Base-by-base conservation (phyloP, 2,797 vertebrate species). In the Cryptoprocta ferox region DNA sequence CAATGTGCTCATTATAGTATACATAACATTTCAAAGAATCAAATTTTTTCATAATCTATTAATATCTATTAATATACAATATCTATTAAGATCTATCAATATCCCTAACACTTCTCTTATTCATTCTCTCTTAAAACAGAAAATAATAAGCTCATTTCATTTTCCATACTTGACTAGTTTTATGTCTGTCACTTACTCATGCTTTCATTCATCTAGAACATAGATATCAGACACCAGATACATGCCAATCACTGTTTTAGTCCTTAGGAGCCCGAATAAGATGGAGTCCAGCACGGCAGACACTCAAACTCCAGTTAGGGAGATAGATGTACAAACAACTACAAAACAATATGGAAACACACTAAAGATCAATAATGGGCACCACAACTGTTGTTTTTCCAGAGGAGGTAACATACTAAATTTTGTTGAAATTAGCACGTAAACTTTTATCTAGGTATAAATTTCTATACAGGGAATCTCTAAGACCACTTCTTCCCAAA, bases 41-140 rank as follows among this genome's bases (percentile, higher is more conserved):
- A 82, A 83, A 32, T 80, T 63, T 78, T 78, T 39, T 48, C 45
- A 75, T 87, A 83, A 87, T 39, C 21, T 14, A 50, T 89, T 73
- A 83, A 53, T 53, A 65, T 53, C 32, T 89, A 42, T 93, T 76
- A 65, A 80, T 85, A 85, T 63, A 14, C 5, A 84, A 35, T 48
- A 42, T 84, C 35, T 42, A 65, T 65, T 70, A 85, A 56, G 21
- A 70, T 45, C 63, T 42, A 53, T 80, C 73, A 94, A 88, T 42
- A 96, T 45, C 9, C 53, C 70, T 93, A 85, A 8, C 3, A 28
- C 21, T 91, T 97, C 96, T 53, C 50, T 75, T 50, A 70, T 86
- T 89, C 59, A 78, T 15, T 2, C 26, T 91, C 84, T n/a, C 53
- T 94, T 35, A 68, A 53, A 88, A 56, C 16, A 93, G 21, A 89